These are phyloP conservation scores for Antheraea pernyi DNA, from an alignment of 1,140 invertebrate genomes.

Conservation along the genomic window DNA sequence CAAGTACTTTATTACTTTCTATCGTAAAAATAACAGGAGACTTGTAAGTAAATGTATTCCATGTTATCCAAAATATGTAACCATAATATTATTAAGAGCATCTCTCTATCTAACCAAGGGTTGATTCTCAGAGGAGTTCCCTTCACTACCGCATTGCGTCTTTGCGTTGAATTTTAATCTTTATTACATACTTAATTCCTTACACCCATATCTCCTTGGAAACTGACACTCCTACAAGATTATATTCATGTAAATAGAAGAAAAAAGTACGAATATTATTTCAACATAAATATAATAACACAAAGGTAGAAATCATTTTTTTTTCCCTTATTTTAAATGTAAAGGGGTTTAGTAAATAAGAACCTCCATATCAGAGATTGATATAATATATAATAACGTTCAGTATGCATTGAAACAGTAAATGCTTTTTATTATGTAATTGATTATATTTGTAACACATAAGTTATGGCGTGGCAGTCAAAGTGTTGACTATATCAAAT, in stretches of 20 bases:
- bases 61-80: not conserved
- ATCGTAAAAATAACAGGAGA: too few relatives aligned
- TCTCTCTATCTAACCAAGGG: not conserved
- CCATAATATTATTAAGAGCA: not conserved
- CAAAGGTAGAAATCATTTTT: not conserved
- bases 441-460: too few relatives aligned
- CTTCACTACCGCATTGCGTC: slow-evolving; percentile 17
- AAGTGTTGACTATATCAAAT: too few relatives aligned
- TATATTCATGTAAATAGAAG: not conserved
- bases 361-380: too few relatives aligned
- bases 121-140: not conserved
- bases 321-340: too few relatives aligned
- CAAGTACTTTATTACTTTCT: too few relatives aligned
- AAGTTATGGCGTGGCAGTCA: too few relatives aligned
- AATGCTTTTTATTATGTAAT: too few relatives aligned
- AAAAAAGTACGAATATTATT: not conserved
- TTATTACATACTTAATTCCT: not conserved
- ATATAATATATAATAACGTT: too few relatives aligned
- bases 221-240: not conserved
- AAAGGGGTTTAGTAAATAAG: too few relatives aligned
- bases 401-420: too few relatives aligned
- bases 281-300: not conserved
- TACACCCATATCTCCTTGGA: not conserved
- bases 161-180: slow-evolving; percentile 12
- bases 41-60: not conserved